phyloP scores from a whole-genome alignment of 2,888 invertebrate genomes.

The Cosmorhoe ocellata region DNA sequence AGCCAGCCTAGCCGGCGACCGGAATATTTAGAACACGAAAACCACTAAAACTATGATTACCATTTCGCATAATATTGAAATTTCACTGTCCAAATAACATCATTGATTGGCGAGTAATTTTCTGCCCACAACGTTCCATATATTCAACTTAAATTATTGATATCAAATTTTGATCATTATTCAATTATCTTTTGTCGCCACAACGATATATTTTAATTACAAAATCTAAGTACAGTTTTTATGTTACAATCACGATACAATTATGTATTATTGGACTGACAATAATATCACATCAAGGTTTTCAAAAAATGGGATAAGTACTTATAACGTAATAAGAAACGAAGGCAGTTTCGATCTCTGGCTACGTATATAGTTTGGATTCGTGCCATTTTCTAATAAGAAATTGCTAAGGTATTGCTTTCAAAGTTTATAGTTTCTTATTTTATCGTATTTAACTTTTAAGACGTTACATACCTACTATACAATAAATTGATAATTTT shows the following conservation, averaged over 20 bases:
- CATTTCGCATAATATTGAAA: constrained; percentile 36
- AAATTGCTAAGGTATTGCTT: constrained; percentile 6
- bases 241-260: no score
- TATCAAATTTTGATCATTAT: neutral
- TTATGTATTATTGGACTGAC: no score
- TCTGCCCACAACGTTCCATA: constrained; percentile 8
- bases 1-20: no score
- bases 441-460: neutral
- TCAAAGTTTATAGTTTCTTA: constrained; percentile 4
- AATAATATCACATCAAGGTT: neutral
- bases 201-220: no score
- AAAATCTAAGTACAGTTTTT: no score
- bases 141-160: neutral
- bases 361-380: constrained; percentile 4
- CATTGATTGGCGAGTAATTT: constrained; percentile 13
- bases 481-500: no score
- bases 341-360: neutral
- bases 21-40: no score
- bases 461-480: neutral
- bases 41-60: constrained; percentile 26
- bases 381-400: constrained; percentile 9
- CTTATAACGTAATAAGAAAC: neutral
- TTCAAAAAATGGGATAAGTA: neutral
- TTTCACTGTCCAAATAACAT: constrained; percentile 6
- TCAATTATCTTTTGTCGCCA: no score